A percentile compares a stretch with the other conserved stretches of the same genome.
Conservation (phyloP, 2,113 vertebrate species). For the Halcyon senegalensis region DNA sequence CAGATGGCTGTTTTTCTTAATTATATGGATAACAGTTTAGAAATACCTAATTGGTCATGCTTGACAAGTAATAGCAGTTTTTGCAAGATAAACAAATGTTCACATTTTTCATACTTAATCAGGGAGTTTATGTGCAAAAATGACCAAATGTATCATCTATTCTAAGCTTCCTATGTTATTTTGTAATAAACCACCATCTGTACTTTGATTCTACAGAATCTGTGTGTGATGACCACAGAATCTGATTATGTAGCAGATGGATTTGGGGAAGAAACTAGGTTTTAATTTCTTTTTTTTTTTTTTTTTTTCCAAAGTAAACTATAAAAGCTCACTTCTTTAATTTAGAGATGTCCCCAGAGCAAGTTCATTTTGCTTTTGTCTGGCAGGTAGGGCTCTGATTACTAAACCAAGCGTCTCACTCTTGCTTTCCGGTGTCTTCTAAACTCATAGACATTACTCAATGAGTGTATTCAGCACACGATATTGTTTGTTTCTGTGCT, state of each 20-base stretch:
- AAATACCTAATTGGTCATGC: constrained; percentile 85
- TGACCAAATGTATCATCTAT: constrained; percentile 80
- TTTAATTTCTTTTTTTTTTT: background rate
- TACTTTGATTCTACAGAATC: constrained; percentile 76
- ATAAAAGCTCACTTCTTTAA: background rate
- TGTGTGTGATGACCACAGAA: constrained; percentile 73
- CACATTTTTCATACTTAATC: constrained; percentile 83
- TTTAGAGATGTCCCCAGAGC: background rate
- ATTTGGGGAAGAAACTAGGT: constrained; percentile 48
- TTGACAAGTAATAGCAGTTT: constrained; percentile 81
- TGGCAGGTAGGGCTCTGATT: background rate
- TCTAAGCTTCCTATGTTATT: constrained; percentile 75
- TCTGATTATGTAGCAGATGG: constrained; percentile 74
- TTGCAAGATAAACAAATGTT: constrained; percentile 84
- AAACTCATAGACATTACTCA: background rate
- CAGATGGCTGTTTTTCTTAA: constrained; percentile 86
- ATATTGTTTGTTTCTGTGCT: background rate
- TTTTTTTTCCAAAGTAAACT: background rate
- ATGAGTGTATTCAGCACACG: background rate
- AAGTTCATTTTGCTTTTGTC: background rate
- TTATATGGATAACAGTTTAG: constrained; percentile 79
- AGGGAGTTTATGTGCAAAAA: constrained; percentile 80
- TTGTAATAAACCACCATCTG: constrained; percentile 80
- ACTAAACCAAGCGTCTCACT: background rate
- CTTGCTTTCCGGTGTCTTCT: background rate